A percentile compares a stretch with the other conserved stretches of the same genome.
Conservation (phyloP, 2,113 vertebrate genomes). For the Amblyornis subalaris region DNA sequence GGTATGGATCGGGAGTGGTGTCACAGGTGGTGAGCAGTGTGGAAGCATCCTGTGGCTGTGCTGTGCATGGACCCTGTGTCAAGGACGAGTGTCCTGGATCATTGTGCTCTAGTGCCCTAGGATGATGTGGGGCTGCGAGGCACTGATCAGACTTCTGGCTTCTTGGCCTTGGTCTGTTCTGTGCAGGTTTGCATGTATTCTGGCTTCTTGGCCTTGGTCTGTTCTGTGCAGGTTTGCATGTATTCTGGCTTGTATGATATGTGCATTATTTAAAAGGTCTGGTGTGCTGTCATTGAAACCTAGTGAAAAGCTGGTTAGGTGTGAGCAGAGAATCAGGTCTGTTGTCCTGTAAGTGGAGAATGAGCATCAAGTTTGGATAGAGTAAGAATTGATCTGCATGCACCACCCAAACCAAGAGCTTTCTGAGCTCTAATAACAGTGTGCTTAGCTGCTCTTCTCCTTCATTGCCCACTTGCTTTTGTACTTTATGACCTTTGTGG, state of each 20-base stretch:
- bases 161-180: not conserved
- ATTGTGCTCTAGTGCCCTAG: not conserved
- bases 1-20: not conserved
- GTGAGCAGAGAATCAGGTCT: not conserved
- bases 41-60: not conserved
- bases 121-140: not conserved
- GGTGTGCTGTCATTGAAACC: not conserved
- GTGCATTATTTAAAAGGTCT: not conserved
- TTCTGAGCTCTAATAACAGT: not conserved
- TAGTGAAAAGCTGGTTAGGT: not conserved
- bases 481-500: not conserved
- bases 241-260: not conserved
- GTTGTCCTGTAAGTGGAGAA: not conserved
- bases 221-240: accelerated
- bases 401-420: not conserved
- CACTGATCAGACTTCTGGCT: not conserved
- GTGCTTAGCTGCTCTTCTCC: not conserved
- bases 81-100: not conserved
- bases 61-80: not conserved
- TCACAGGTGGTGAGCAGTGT: not conserved
- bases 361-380: not conserved
- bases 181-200: accelerated
- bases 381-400: not conserved
- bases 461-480: not conserved
- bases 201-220: not conserved